Evolutionary conservation across 2,113 vertebrate species (phyloP).

Genomic region (Oreochromis tanganicae): DNA sequence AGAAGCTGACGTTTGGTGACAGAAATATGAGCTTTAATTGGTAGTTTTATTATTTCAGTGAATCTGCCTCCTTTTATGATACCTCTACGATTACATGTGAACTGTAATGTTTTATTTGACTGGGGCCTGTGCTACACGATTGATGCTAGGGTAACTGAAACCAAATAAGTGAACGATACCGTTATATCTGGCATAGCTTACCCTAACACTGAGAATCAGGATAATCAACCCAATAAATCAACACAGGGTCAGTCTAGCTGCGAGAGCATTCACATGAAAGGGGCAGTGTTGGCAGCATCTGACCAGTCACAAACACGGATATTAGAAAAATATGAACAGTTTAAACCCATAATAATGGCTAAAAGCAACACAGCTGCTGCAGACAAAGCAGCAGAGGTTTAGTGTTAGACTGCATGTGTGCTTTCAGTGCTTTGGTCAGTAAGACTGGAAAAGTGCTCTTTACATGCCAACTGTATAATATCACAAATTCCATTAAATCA

Average conservation of each 20-base stretch:
- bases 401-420: not conserved
- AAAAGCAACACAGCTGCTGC: not conserved
- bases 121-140: not conserved
- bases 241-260: not conserved
- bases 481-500: not conserved
- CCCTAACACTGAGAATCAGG: not conserved
- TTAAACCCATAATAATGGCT: not conserved
- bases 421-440: not conserved
- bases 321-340: not conserved
- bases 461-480: not conserved
- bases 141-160: not conserved
- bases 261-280: not conserved
- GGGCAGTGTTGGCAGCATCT: not conserved
- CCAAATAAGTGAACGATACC: not conserved
- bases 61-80: not conserved
- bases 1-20: not conserved
- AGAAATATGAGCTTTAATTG: not conserved
- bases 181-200: not conserved
- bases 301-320: not conserved
- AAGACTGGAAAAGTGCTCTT: not conserved
- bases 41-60: not conserved
- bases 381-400: not conserved
- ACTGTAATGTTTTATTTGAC: not conserved
- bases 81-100: not conserved
- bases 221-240: not conserved